Evolutionary conservation across 2,113 vertebrate genomes (phyloP).

Genomic region (Chelonoidis abingdonii): DNA sequence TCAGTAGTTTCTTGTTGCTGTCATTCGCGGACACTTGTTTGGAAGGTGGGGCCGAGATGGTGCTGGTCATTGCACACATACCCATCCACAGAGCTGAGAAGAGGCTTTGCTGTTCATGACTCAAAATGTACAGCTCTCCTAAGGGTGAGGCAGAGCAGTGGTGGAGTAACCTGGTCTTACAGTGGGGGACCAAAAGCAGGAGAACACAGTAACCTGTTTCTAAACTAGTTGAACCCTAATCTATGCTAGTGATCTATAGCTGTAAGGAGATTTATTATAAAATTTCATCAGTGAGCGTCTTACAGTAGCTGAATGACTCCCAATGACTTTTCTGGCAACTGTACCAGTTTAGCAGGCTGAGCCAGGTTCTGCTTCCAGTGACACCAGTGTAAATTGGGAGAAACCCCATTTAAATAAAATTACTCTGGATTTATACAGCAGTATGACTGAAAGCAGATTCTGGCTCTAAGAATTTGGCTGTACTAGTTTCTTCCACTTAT

Average conservation of each 20-base stretch:
- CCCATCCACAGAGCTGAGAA: neutral
- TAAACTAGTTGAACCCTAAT: constrained; percentile 25
- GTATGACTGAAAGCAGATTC: fast-evolving
- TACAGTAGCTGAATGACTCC: constrained; percentile 11
- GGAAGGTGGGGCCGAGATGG: neutral
- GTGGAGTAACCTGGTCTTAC: neutral
- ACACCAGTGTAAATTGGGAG: neutral
- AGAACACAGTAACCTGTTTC: constrained; percentile 48
- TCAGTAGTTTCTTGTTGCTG: neutral
- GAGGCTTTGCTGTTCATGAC: constrained; percentile 9
- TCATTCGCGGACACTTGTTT: constrained; percentile 22
- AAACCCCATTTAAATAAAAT: neutral
- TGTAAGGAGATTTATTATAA: constrained; percentile 30
- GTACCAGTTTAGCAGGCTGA: neutral
- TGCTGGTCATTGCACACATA: constrained; percentile 27
- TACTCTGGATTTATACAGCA: neutral
- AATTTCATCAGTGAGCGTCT: neutral
- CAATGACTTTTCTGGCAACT: neutral
- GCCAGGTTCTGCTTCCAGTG: neutral
- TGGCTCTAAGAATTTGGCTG: neutral
- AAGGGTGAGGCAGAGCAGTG: neutral
- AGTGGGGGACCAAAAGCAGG: constrained; percentile 20
- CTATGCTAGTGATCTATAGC: constrained; percentile 56
- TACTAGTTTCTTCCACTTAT: neutral
- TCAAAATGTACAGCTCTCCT: constrained; percentile 27